Base-by-base conservation (phyloP, 2,797 vertebrate genomes). In the Limnodromus scolopaceus region DNA sequence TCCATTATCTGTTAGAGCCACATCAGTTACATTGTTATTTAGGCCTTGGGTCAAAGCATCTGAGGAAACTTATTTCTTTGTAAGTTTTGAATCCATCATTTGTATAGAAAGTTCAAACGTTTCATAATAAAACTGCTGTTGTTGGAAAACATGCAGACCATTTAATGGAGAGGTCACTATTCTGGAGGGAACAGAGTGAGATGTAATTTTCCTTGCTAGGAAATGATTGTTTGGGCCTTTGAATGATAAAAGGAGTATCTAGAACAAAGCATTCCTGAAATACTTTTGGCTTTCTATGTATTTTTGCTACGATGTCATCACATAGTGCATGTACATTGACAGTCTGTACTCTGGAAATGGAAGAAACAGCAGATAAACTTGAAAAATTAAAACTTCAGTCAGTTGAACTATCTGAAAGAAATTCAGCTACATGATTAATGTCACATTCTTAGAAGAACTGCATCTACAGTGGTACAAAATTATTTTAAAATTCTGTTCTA, bases 231-330 rank as follows among this genome's bases (percentile, higher is more conserved):
- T 38, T 16, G 39, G 93, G 45, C 32, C 27, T 36, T 12, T 54
- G 38, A 76, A 95, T 24, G 27, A 87, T 25, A 48, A 95, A 90
- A 34, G 36, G 7, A 39, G 4, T 9, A n/a, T 84, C 16, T 64
- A 53, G 45, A 79, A 93, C 16, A 79, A 94, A 96, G 77, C 96
- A 97, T 45, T 96, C 92, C 63, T 94, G 89, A 84, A 97, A 97
- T 84, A 74, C 61, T 60, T 92, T 88, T 54, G 20, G 18, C 41
- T 88, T 97, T 77, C 92, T 87, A 45, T 5, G 32, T 55, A 97
- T 49, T 8, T 38, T n/a, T 68, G 93, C 84, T 23, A 92, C 2
- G 3, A 36, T 6, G 27, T 97, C 94, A 27, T 64, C 16, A n/a
- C 5, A 4, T n/a, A 41, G 3, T 80, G 92, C 69, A 66, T 94